Percentiles rank a stretch among this genome's conserved stretches.
phyloP scores from a whole-genome alignment of 2,797 vertebrate species.

The Falco peregrinus region DNA sequence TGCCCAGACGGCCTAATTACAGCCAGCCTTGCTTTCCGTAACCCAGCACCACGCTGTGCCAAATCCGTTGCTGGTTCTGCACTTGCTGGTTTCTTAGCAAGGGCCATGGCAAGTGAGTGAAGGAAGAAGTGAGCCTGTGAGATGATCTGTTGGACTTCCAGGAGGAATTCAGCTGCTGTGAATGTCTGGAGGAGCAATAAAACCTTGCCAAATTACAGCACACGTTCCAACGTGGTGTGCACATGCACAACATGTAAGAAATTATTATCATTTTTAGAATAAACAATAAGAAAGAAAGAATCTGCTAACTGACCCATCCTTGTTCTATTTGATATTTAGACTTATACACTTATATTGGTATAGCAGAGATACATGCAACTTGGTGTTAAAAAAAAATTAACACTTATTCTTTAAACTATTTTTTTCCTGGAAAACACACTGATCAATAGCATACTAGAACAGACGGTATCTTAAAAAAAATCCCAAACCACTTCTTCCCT shows the following conservation, averaged over 20 bases:
- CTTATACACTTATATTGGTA: too few species aligned
- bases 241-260: accelerated
- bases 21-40: neutral
- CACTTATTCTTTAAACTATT: neutral
- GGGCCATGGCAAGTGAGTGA: accelerated
- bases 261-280: accelerated
- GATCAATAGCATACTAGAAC: neutral
- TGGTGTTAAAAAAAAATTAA: neutral
- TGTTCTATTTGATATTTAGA: neutral
- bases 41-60: neutral
- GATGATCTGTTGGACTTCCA: too few species aligned
- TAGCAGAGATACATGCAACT: neutral
- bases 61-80: neutral
- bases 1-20: neutral
- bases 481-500: neutral
- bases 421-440: neutral
- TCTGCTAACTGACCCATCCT: neutral
- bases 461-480: neutral
- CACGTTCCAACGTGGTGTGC: accelerated
- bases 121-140: neutral
- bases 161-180: neutral
- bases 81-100: neutral
- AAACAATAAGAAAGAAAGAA: too few species aligned
- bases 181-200: neutral
- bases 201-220: neutral